Evolutionary conservation across 2,113 vertebrate genomes (phyloP).

Genomic region (Anseranas semipalmata): DNA sequence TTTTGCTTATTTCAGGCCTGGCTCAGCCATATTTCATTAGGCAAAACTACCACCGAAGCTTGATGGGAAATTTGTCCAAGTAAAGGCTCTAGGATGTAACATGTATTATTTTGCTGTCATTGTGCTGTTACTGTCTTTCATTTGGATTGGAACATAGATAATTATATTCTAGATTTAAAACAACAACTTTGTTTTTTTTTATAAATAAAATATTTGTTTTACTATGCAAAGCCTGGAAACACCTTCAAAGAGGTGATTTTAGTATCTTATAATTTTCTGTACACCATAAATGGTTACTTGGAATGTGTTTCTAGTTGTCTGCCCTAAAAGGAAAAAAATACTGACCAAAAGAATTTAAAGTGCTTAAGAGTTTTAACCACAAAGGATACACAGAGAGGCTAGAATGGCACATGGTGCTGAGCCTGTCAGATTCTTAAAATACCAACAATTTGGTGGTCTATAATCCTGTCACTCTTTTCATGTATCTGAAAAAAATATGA

Average conservation of each 20-base stretch:
- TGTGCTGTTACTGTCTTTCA: constrained; percentile 17
- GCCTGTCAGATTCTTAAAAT: constrained; percentile 75
- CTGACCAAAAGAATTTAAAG: constrained; percentile 73
- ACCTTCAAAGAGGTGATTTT: constrained; percentile 72
- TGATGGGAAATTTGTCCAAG: constrained; percentile 15
- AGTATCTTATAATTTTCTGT: constrained; percentile 65
- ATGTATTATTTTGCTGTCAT: constrained; percentile 7
- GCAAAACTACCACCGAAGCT: constrained; percentile 2
- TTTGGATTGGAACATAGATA: constrained; percentile 51
- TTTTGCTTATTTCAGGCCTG: constrained; percentile 37
- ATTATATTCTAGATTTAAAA: constrained; percentile 61
- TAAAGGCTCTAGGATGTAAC: constrained; percentile 22
- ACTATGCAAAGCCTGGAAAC: constrained; percentile 46
- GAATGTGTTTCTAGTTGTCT: constrained; percentile 63
- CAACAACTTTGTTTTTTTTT: neutral
- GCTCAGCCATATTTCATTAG: constrained; percentile 1
- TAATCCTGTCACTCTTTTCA: constrained; percentile 71
- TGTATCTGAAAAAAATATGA: constrained; percentile 30
- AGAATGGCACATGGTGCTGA: constrained; percentile 70
- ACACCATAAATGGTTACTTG: constrained; percentile 63
- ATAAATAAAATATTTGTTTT: constrained; percentile 60
- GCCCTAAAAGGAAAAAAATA: constrained; percentile 62
- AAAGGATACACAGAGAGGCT: constrained; percentile 67
- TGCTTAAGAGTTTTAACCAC: constrained; percentile 73
- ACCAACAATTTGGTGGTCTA: constrained; percentile 73